Base-by-base conservation (phyloP, 2,113 vertebrate genomes). In the Odontesthes bonariensis region DNA sequence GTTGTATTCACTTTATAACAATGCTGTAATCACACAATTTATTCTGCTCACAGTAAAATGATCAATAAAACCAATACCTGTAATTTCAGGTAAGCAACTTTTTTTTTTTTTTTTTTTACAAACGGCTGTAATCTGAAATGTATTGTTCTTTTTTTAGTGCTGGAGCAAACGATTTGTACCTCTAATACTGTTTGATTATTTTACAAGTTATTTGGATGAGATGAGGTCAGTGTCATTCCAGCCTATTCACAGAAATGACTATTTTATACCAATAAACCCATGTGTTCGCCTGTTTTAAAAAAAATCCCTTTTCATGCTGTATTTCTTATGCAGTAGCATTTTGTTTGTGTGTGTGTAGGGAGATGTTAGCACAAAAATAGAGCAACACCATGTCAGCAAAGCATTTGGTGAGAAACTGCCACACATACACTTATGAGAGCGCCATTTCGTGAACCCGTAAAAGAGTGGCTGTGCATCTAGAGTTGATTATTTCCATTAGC, bases 261-360 rank as follows among this genome's bases (percentile, higher is more conserved):
- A 55, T 85, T 83, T 79, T 75, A 65, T 73, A 75, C 20, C 40
- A 81, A 77, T 79, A 79, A 80, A 71, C 42, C 42, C 16, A 9
- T 19, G 4, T 65, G 13, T 58, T 11, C 14, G 9, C 4, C 42
- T 66, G 2, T 10, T 33, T 5, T 20, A 33, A 27, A 23, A 22
- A 1, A 61, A 44, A 27, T 13, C 3, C 22, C 12, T 14, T 12
- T 65, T 22, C 0, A 0, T 17, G 42, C 16, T 22, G 27, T 46
- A 1, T 20, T 47, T 35, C 5, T 31, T 10, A 8, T 23, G 51
- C 51, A 23, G 5, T 10, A 53, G 14, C 14, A 19, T 46, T 56
- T 69, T 46, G n/a, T 17, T 46, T 27, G 14, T 69, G 4, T 38
- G 35, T 38, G 32, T 2, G 5, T 32, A 51, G 23, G 17, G 19